Evolutionary conservation across 2,797 vertebrate species (phyloP).

Genomic region (Anolis apletophallus): DNA sequence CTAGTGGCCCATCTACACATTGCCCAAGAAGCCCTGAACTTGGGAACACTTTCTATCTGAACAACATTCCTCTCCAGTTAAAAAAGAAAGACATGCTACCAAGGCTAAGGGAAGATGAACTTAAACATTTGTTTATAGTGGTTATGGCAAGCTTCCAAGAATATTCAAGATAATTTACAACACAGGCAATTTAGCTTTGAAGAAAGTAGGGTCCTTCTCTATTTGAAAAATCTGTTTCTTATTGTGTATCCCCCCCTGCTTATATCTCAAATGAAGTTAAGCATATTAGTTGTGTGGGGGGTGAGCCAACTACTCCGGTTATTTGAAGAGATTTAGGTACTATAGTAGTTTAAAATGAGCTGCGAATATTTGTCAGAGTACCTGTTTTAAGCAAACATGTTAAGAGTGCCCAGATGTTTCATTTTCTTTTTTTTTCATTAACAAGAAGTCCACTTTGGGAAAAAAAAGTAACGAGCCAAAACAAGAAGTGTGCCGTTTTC

Average conservation of each 20-base stretch:
- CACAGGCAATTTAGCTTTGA: conserved; percentile 66
- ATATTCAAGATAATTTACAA: conserved; percentile 76
- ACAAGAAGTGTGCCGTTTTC: neutral
- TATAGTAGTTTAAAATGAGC: neutral
- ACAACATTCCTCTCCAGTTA: conserved; percentile 62
- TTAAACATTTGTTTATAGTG: conserved; percentile 74
- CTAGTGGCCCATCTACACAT: conserved; percentile 69
- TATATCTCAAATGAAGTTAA: conserved; percentile 12
- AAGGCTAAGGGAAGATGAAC: conserved; percentile 72
- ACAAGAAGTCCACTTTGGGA: neutral
- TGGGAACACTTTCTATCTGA: conserved; percentile 71
- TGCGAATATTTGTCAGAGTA: neutral
- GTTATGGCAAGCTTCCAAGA: conserved; percentile 74
- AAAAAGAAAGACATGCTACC: conserved; percentile 68
- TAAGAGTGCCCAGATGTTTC: neutral
- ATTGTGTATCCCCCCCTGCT: conserved; percentile 48
- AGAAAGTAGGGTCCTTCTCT: conserved; percentile 58
- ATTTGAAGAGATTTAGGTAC: conserved; percentile 25
- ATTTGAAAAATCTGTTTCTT: conserved; percentile 71
- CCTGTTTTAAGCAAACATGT: neutral
- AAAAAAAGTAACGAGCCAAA: neutral
- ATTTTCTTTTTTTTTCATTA: neutral
- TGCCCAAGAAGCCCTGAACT: conserved; percentile 60
- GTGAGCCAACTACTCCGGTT: neutral
- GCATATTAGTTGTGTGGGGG: conserved; percentile 30